Base-by-base conservation (phyloP, 2,888 invertebrate genomes). In the Pimpla rufipes region DNA sequence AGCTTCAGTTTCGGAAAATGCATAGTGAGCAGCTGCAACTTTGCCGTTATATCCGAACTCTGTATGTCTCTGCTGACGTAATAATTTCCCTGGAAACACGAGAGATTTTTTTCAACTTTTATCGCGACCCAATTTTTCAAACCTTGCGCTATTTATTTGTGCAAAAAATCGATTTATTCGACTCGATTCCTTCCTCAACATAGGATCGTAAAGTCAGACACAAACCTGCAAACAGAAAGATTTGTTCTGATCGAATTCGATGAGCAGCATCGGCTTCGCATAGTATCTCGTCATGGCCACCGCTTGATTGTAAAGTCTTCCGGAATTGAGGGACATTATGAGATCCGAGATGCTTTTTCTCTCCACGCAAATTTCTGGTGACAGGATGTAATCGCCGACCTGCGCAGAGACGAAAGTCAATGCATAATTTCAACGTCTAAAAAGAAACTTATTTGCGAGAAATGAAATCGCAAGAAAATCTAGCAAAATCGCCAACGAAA, bases 381-480 rank as follows among this genome's bases (percentile, higher is more conserved):
- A 98, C 16, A 99, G 94, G 90, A 99, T 98, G 92, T 99, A 99
- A 94, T 99, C 99, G 0, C 99, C 99, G 81, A 99, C 96, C 97
- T 98, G 45, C 23, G 29, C n/a, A n/a, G n/a, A n/a, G n/a, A 42
- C 21, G 40, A 59, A 64, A 35, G 18, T 47, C 42, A 71, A 35
- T 37, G 4, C 16, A 11, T 37, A 42, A 10, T 70, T 52, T 35
- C n/a, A 11, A 70, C 13, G n/a, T 40, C 35, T 45, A 16, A 21
- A 50, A 13, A 29, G 29, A 29, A 29, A 29, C 5, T 6, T 74
- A 13, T 21, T 16, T 71, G 47, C n/a, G n/a, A n/a, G n/a, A n/a
- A n/a, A n/a, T n/a, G n/a, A n/a, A n/a, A 10, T 29, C 5, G 11
- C 3, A 3, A 71, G 37, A 42, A 29, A 42, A 10, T 29, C 62